Conservation (phyloP, 2,113 vertebrate species). For the Columba janthina region DNA sequence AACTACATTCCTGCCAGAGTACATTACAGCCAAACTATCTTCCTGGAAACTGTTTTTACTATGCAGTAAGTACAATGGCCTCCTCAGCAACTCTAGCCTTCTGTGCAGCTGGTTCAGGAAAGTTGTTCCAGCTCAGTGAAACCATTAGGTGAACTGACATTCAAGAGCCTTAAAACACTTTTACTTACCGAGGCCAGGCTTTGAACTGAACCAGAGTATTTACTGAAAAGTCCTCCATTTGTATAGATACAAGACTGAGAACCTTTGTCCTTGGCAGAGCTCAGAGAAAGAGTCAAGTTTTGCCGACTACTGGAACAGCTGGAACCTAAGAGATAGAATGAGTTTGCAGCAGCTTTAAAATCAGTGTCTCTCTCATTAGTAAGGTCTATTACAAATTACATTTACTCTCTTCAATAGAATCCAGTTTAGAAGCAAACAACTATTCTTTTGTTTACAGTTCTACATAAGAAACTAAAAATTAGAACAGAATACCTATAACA, state of each 20-base stretch:
- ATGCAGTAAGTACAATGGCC: background rate
- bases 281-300: constrained; percentile 86
- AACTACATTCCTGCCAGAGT: background rate
- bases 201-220: constrained; percentile 87
- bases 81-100: background rate
- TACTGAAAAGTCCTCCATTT: constrained; percentile 83
- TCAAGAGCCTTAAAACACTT: background rate
- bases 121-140: background rate
- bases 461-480: background rate
- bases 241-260: constrained; percentile 76
- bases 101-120: background rate
- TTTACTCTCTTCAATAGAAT: background rate
- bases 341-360: background rate
- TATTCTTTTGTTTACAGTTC: background rate
- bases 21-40: background rate
- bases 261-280: constrained; percentile 82
- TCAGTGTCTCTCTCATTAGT: background rate
- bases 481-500: background rate
- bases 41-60: background rate
- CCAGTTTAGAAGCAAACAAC: background rate
- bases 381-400: background rate
- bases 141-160: background rate
- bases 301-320: constrained; percentile 83
- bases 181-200: constrained; percentile 89
- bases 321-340: constrained; percentile 74